Conservation (phyloP, 1,140 invertebrate genomes). For the Bombus consobrinus region DNA sequence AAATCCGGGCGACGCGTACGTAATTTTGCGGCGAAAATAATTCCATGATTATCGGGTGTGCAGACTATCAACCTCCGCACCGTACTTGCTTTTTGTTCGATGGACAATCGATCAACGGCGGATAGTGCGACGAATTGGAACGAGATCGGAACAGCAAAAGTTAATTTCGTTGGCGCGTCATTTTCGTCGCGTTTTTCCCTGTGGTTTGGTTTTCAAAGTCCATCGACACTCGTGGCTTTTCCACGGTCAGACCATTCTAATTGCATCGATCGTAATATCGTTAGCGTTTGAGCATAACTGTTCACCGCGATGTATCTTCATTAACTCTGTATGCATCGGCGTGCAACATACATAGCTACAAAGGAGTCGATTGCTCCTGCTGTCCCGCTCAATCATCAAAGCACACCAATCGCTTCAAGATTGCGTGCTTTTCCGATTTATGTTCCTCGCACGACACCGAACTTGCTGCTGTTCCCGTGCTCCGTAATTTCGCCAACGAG, state of each 20-base stretch:
- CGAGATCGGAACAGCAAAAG: background rate
- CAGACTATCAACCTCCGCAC: background rate
- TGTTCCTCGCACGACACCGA: background rate
- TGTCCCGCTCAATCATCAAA: background rate
- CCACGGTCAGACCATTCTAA: background rate
- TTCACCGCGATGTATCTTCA: background rate
- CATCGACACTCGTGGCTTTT: background rate
- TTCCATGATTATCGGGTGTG: background rate
- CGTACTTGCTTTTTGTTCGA: background rate
- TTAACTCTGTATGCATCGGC: background rate
- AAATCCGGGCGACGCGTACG: background rate
- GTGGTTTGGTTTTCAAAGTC: background rate
- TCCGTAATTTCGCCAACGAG: background rate
- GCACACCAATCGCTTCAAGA: background rate
- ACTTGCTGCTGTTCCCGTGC: background rate
- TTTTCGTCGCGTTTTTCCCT: background rate
- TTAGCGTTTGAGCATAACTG: constrained; percentile 9
- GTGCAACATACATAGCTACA: background rate
- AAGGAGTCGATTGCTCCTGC: background rate
- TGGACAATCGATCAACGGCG: background rate
- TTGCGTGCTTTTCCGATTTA: background rate
- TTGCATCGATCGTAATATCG: constrained; percentile 22
- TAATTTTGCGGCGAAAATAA: background rate
- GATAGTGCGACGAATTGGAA: background rate
- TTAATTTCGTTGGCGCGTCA: background rate